These are phyloP conservation scores for Alauda arvensis DNA, from an alignment of 2,797 vertebrate genomes.

Conservation along the genomic window DNA sequence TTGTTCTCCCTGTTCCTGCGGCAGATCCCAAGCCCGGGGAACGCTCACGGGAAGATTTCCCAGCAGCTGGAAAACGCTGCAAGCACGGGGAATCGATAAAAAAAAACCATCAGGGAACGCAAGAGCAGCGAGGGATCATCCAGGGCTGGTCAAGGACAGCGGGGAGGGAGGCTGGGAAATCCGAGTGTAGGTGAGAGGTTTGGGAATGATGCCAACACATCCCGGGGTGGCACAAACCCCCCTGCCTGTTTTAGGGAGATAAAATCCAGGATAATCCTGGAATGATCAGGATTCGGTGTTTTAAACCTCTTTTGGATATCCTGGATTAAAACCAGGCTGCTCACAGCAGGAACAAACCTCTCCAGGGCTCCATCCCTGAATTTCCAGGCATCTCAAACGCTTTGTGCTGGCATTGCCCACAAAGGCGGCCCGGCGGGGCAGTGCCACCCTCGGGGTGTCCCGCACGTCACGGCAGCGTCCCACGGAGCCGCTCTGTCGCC, in stretches of 20 bases:
- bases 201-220: background rate
- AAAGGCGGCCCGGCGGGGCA: background rate
- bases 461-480: background rate
- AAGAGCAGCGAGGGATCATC: accelerated
- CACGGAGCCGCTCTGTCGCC: background rate
- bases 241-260: background rate
- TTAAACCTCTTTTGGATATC: accelerated
- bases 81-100: accelerated
- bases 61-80: background rate
- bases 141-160: background rate
- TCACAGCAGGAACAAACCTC: background rate
- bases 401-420: accelerated
- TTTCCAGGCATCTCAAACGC: accelerated
- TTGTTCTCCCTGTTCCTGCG: background rate
- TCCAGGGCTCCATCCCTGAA: accelerated
- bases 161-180: background rate
- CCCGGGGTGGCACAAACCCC: background rate
- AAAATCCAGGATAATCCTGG: background rate
- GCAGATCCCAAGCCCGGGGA: background rate
- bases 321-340: background rate
- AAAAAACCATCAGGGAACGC: background rate
- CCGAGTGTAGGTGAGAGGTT: background rate
- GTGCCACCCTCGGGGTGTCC: background rate
- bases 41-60: accelerated
- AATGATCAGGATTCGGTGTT: background rate